Conservation (phyloP, 1,140 invertebrate genomes). For the Papilio xuthus region DNA sequence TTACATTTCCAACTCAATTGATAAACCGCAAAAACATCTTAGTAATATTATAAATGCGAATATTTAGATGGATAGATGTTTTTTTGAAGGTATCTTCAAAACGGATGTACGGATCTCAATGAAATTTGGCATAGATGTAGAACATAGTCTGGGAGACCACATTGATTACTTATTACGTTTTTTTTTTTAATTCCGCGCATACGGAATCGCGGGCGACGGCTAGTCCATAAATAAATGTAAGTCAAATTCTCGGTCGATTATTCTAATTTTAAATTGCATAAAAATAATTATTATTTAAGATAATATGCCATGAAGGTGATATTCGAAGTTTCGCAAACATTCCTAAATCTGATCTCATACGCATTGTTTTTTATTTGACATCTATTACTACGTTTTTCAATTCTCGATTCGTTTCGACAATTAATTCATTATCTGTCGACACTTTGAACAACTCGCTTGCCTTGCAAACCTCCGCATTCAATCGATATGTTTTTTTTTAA, state of each 20-base stretch:
- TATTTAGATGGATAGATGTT: no score
- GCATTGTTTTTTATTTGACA: background rate
- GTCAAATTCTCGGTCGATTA: background rate
- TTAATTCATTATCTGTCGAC: background rate
- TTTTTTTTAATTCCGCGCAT: no score
- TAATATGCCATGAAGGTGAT: background rate
- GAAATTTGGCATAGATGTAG: no score
- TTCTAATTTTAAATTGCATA: background rate
- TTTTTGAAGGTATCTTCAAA: no score
- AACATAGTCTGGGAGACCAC: no score
- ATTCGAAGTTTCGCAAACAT: background rate
- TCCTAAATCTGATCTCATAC: background rate
- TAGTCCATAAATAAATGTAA: background rate
- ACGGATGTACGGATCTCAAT: no score
- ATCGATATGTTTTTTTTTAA: background rate
- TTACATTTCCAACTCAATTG: no score
- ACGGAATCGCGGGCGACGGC: no score
- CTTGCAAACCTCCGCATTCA: slow-evolving; percentile 24
- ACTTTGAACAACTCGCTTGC: background rate
- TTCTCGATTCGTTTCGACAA: slow-evolving; percentile 22
- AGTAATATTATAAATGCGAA: no score
- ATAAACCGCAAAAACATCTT: no score
- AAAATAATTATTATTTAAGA: background rate
- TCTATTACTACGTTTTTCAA: background rate
- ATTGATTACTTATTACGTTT: no score